These are phyloP conservation scores for Phrynocephalus guinanensis DNA, from an alignment of 2,797 vertebrate genomes.

Conservation along the genomic window DNA sequence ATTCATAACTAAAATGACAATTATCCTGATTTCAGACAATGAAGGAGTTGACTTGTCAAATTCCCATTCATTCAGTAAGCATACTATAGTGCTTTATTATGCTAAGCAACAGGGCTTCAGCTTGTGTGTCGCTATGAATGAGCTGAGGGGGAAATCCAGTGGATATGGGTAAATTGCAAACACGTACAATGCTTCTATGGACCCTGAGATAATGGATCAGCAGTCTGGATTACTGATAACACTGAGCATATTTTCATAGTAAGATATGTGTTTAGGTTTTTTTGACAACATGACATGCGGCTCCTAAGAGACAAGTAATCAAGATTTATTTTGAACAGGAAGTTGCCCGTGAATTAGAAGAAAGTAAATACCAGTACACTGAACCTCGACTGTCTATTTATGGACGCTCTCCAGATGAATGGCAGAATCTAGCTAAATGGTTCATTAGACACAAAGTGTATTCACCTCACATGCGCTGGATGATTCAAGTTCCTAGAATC, in stretches of 20 bases:
- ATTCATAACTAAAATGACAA: too few relatives aligned
- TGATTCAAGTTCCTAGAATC: conserved; percentile 97
- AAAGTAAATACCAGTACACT: conserved; percentile 95
- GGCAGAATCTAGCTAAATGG: conserved; percentile 89
- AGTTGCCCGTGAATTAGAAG: conserved; percentile 90
- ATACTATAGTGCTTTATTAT: background rate
- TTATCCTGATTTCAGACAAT: too few relatives aligned
- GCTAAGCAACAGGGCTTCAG: background rate
- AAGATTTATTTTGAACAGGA: conserved; percentile 80
- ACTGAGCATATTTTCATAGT: background rate
- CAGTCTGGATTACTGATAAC: background rate
- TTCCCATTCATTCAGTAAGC: too few relatives aligned
- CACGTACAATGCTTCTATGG: background rate
- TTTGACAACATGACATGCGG: background rate
- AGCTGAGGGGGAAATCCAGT: background rate
- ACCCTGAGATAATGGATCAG: background rate
- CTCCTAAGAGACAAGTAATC: conserved; percentile 24
- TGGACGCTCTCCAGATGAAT: conserved; percentile 89
- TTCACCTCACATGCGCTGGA: conserved; percentile 96
- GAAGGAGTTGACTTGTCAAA: too few relatives aligned
- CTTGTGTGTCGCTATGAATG: background rate
- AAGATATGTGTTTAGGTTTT: background rate
- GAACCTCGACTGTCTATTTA: conserved; percentile 96
- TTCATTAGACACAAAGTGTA: conserved; percentile 95
- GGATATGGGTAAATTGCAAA: background rate